phyloP scores from a whole-genome alignment of 92 coral and sea anemone genomes.

The Meandrina meandrites region DNA sequence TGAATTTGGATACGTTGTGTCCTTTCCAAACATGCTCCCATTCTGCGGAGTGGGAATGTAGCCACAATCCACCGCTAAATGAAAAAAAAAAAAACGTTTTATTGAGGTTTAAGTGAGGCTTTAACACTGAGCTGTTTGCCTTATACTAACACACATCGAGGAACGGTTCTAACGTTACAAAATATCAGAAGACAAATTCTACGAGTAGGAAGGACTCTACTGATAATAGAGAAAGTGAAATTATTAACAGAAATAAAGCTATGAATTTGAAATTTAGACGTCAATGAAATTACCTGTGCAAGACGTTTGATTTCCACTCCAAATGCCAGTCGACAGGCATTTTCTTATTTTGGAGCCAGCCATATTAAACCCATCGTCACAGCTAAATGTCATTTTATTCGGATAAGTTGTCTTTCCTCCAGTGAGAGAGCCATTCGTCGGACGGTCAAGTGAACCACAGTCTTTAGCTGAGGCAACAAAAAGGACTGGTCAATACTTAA shows the following conservation, averaged over 20 bases:
- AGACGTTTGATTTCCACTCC: conserved; percentile 60
- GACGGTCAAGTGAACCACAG: conserved; percentile 61
- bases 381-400: conserved; percentile 40
- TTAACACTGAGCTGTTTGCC: background rate
- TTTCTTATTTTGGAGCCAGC: conserved; percentile 43
- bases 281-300: conserved; percentile 65
- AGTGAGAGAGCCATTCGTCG: conserved; percentile 49
- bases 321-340: conserved; percentile 58
- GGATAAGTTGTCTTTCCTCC: conserved; percentile 56
- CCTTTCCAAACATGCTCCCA: conserved; percentile 58
- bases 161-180: background rate
- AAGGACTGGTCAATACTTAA: background rate
- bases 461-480: conserved; percentile 54
- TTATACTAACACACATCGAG: background rate
- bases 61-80: conserved; percentile 74
- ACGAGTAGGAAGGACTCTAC: too few species aligned
- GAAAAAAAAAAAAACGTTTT: background rate
- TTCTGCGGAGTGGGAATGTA: conserved; percentile 39
- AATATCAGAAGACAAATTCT: background rate
- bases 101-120: too few species aligned
- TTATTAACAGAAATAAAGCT: background rate
- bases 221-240: background rate
- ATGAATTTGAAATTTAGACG: background rate
- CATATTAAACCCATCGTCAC: conserved; percentile 62
- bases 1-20: conserved; percentile 53